phyloP scores from a whole-genome alignment of 1,140 invertebrate species.

The Lithobius niger region DNA sequence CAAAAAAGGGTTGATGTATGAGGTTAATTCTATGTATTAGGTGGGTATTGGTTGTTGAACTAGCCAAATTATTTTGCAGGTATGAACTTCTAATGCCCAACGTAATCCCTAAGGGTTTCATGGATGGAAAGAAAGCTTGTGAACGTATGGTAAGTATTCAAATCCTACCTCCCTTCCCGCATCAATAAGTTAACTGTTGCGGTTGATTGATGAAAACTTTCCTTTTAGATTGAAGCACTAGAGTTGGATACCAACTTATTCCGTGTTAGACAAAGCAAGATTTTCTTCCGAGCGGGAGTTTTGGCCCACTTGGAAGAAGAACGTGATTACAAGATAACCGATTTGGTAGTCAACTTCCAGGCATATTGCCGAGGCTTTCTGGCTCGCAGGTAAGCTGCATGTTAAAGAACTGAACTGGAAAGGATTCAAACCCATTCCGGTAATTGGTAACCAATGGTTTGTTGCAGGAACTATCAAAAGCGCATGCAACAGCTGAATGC shows the following conservation, averaged over 20 bases:
- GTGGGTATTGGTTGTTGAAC: too few species aligned
- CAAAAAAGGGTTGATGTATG: too few species aligned
- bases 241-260: constrained; percentile 95
- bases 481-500: constrained; percentile 95
- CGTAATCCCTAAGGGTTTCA: constrained; percentile 96
- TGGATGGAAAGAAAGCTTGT: constrained; percentile 99
- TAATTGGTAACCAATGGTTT: neutral
- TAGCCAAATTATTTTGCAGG: too few species aligned
- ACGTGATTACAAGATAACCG: constrained; percentile 95
- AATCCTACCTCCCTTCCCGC: too few species aligned
- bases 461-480: constrained; percentile 80
- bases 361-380: constrained; percentile 93
- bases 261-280: constrained; percentile 92
- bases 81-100: constrained; percentile 97
- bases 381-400: constrained; percentile 45
- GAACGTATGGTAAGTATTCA: constrained; percentile 87
- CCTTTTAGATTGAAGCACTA: constrained; percentile 61
- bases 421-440: neutral
- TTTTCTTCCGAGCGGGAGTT: constrained; percentile 97
- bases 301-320: constrained; percentile 97
- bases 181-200: too few species aligned
- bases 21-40: too few species aligned
- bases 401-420: neutral
- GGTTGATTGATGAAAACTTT: too few species aligned
- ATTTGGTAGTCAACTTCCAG: constrained; percentile 97